These are phyloP conservation scores for Trilocha varians DNA, from an alignment of 2,888 invertebrate species.

Conservation along the genomic window DNA sequence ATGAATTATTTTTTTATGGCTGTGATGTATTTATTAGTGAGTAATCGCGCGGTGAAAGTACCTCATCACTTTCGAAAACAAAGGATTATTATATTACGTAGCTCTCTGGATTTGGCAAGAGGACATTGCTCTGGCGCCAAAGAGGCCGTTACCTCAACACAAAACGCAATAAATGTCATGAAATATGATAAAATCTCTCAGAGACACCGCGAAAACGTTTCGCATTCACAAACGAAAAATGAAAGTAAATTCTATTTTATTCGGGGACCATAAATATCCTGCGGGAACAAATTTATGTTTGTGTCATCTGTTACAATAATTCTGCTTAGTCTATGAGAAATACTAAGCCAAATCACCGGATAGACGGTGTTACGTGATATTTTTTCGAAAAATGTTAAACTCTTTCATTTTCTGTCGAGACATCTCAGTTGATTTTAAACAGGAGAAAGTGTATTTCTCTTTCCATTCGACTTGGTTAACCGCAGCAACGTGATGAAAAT, in stretches of 20 bases:
- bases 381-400: too few relatives aligned
- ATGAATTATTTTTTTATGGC: too few relatives aligned
- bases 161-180: constrained; percentile 1
- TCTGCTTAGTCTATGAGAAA: too few relatives aligned
- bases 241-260: too few relatives aligned
- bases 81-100: neutral
- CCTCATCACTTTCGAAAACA: neutral
- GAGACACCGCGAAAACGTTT: neutral
- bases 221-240: neutral
- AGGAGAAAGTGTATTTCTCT: neutral
- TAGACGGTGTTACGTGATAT: too few relatives aligned
- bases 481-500: neutral
- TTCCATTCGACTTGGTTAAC: neutral
- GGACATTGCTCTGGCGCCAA: constrained; percentile 4
- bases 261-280: too few relatives aligned
- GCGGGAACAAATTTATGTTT: too few relatives aligned
- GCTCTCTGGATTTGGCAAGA: constrained; percentile 3
- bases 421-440: neutral
- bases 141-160: neutral
- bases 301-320: too few relatives aligned
- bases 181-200: constrained; percentile 1
- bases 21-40: too few relatives aligned
- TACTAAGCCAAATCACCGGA: too few relatives aligned
- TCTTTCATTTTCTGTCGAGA: neutral
- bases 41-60: neutral